Conservation (phyloP, 2,797 vertebrate species). For the Prionace glauca region DNA sequence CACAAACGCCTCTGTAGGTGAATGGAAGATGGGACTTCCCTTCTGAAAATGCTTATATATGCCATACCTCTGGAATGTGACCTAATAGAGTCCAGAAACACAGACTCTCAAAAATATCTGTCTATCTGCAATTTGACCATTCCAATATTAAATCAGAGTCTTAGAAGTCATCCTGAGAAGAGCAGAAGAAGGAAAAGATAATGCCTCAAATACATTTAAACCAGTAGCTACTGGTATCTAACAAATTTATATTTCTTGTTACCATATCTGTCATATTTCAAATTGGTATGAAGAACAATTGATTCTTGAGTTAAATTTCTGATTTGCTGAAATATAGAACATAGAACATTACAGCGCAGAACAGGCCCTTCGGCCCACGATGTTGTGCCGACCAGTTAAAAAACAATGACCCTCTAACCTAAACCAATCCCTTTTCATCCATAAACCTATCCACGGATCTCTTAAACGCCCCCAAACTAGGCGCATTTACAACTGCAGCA, state of each 20-base stretch:
- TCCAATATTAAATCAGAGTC: background rate
- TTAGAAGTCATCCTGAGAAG: background rate
- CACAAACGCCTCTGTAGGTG: background rate
- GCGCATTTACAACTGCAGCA: no score
- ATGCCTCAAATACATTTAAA: background rate
- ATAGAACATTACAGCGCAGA: no score
- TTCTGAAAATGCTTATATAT: background rate
- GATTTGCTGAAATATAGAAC: background rate
- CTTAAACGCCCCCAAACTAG: no score
- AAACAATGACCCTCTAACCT: no score
- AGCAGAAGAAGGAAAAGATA: background rate
- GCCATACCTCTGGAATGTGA: background rate
- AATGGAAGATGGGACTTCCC: background rate
- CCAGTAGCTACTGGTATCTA: background rate
- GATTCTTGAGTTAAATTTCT: background rate
- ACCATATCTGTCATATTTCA: background rate
- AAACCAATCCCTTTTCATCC: no score
- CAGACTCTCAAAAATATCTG: background rate
- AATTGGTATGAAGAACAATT: background rate
- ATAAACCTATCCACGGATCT: no score
- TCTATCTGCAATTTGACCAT: background rate
- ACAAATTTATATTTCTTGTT: background rate
- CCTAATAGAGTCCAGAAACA: background rate
- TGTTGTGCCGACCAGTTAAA: no score
- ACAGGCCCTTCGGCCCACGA: no score